phyloP scores from a whole-genome alignment of 1,140 invertebrate genomes.

The Protaetia brevitarsis region DNA sequence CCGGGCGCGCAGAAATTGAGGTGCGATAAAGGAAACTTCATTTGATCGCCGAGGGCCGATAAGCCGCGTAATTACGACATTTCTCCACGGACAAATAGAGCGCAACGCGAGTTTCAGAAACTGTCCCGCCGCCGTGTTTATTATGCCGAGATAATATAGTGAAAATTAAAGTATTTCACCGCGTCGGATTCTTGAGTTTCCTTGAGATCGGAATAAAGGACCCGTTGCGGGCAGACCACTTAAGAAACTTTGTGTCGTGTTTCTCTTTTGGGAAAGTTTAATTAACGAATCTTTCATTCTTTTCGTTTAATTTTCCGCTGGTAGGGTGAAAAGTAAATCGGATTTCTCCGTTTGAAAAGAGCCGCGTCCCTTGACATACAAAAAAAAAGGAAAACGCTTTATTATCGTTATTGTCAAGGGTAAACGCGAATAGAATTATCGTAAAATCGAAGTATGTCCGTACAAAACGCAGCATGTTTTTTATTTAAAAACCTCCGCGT shows the following conservation, averaged over 20 bases:
- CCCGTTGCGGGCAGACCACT: too few relatives aligned
- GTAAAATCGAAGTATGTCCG: background rate
- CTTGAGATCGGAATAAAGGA: too few relatives aligned
- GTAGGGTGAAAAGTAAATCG: too few relatives aligned
- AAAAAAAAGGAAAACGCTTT: background rate
- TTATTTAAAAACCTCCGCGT: slow-evolving; percentile 2
- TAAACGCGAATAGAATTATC: background rate
- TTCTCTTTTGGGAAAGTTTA: too few relatives aligned
- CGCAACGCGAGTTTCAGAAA: background rate
- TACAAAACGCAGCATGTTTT: too few relatives aligned
- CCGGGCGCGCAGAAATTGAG: background rate
- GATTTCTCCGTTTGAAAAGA: too few relatives aligned
- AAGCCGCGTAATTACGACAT: background rate
- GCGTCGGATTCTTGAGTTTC: background rate
- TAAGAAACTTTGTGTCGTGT: too few relatives aligned
- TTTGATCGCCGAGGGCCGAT: background rate
- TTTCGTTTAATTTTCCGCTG: too few relatives aligned
- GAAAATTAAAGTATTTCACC: background rate
- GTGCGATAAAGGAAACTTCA: slow-evolving; percentile 10
- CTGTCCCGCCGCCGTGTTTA: background rate
- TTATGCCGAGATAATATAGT: background rate
- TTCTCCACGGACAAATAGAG: background rate
- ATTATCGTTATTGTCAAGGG: background rate
- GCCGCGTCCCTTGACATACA: background rate
- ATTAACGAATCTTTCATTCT: too few relatives aligned